A percentile compares a stretch with the other conserved stretches of the same genome.
Evolutionary conservation across 23 tunicate species (phyloP).

Genomic region (Halocynthia roretzi): DNA sequence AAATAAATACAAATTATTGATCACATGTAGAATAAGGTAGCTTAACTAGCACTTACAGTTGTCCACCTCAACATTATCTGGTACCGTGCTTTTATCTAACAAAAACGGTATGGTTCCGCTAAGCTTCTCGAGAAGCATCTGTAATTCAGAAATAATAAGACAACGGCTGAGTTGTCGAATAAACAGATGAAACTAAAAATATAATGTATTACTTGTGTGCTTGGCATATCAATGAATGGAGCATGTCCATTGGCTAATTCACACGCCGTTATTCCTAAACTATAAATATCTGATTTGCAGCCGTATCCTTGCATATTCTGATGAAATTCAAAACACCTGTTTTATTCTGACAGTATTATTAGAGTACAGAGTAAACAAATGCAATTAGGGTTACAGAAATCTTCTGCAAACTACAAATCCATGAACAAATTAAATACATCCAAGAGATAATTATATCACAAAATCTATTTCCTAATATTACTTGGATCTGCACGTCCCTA

Average conservation of each 20-base stretch:
- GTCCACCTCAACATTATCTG: constrained; percentile 15
- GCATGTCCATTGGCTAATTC: constrained; percentile 93
- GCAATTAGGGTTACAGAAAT: too few relatives aligned
- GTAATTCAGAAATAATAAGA: background rate
- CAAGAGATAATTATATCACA: too few relatives aligned
- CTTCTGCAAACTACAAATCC: too few relatives aligned
- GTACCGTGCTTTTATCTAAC: constrained; percentile 67
- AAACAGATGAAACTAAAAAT: background rate
- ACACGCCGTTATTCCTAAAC: constrained; percentile 88
- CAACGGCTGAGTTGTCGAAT: background rate
- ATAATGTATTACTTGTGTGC: constrained; percentile 45
- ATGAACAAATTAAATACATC: too few relatives aligned
- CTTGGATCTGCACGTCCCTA: too few relatives aligned
- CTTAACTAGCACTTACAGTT: background rate
- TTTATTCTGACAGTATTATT: too few relatives aligned
- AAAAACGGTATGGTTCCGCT: constrained; percentile 75
- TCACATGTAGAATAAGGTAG: background rate
- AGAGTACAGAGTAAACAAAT: too few relatives aligned
- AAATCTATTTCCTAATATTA: too few relatives aligned
- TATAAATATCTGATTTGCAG: constrained; percentile 71
- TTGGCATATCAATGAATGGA: constrained; percentile 90
- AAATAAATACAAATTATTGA: background rate
- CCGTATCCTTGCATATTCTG: constrained; percentile 84
- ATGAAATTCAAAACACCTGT: too few relatives aligned
- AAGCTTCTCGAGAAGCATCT: constrained; percentile 84